Evolutionary conservation across 2,797 vertebrate genomes (phyloP).

Genomic region (Smutsia temminckii): DNA sequence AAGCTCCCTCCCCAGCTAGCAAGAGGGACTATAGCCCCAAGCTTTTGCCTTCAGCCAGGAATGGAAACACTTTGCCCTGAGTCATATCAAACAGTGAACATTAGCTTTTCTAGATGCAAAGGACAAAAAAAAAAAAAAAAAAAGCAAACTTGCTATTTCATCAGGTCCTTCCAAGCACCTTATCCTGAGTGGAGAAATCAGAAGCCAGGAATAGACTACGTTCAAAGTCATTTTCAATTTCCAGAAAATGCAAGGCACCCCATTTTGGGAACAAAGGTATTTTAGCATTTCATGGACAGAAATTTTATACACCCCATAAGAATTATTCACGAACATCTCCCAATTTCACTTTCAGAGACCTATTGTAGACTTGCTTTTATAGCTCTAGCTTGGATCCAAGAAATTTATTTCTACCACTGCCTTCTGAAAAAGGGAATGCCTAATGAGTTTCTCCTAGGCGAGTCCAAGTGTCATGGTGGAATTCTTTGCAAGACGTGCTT

Average conservation of each 20-base stretch:
- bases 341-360: constrained; percentile 67
- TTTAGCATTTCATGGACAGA: constrained; percentile 59
- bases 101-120: neutral
- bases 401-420: constrained; percentile 69
- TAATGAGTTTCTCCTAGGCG: constrained; percentile 57
- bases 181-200: constrained; percentile 69
- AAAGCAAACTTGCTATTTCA: neutral
- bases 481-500: constrained; percentile 38
- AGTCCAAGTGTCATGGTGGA: constrained; percentile 31
- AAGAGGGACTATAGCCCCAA: accelerated
- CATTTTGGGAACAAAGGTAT: constrained; percentile 47
- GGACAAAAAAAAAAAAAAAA: neutral
- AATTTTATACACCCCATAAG: constrained; percentile 65
- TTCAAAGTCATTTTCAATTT: constrained; percentile 62
- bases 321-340: constrained; percentile 72
- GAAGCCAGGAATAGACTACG: constrained; percentile 54
- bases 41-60: neutral
- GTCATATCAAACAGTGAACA: neutral
- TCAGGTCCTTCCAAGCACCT: constrained; percentile 4
- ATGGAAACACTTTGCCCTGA: neutral
- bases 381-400: constrained; percentile 50
- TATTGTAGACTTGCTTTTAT: constrained; percentile 67
- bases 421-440: constrained; percentile 35
- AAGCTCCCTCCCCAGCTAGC: accelerated
- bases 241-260: constrained; percentile 29